These are phyloP conservation scores for Zaprionus davidi DNA, from an alignment of 1,140 invertebrate species.

Conservation along the genomic window DNA sequence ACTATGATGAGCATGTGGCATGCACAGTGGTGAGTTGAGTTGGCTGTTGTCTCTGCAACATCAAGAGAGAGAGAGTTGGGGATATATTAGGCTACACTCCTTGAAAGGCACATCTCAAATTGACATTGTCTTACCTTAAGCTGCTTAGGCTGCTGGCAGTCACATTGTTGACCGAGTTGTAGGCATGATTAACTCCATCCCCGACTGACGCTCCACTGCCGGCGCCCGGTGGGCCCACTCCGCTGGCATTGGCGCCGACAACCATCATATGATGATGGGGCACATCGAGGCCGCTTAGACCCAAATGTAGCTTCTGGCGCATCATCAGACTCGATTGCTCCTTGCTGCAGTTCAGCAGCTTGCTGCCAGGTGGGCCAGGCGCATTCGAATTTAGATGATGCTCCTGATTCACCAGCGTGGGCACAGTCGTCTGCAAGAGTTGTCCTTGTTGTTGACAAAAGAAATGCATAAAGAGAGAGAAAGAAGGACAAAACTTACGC, in stretches of 20 bases:
- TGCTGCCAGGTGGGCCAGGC: constrained; percentile 85
- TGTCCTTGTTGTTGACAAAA: not conserved
- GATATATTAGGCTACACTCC: not conserved
- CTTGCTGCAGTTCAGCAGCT: constrained; percentile 57
- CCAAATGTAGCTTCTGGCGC: constrained; percentile 73
- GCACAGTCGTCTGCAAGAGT: constrained; percentile 62
- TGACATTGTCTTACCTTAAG: constrained; percentile 59
- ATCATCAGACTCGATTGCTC: constrained; percentile 83
- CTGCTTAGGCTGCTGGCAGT: constrained; percentile 66
- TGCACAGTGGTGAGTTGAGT: constrained; percentile 80
- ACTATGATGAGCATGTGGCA: constrained; percentile 76
- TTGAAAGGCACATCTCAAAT: not conserved
- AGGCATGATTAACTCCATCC: constrained; percentile 65
- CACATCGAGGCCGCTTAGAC: constrained; percentile 50
- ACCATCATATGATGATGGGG: constrained; percentile 51
- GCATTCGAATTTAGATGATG: constrained; percentile 85
- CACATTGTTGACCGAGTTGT: constrained; percentile 70
- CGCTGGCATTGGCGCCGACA: constrained; percentile 18
- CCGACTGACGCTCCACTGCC: constrained; percentile 37
- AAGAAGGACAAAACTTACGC: constrained; percentile 49
- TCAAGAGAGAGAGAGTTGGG: not conserved
- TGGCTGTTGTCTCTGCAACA: constrained; percentile 69
- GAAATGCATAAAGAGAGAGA: not conserved
- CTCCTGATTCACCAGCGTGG: constrained; percentile 74
- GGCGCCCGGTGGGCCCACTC: constrained; percentile 16